phyloP scores from a whole-genome alignment of 53 echinoderm and acorn worm species.

The Paracentrotus lividus region DNA sequence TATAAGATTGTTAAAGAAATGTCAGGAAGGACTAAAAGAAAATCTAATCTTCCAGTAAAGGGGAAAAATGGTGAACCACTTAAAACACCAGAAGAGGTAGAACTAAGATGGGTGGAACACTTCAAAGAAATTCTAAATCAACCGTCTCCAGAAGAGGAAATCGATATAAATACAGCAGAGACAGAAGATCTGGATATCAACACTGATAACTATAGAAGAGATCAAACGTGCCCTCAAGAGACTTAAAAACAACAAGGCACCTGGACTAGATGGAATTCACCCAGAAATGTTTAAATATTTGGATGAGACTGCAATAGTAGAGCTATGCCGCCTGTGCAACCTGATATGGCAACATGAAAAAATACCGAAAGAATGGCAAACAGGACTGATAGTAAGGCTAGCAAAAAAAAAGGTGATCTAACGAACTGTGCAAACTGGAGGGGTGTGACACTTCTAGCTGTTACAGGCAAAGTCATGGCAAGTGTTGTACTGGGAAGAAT shows the following conservation, averaged over 20 bases:
- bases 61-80: conserved; percentile 14
- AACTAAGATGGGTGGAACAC: conserved; percentile 24
- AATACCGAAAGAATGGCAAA: background rate
- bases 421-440: background rate
- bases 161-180: background rate
- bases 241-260: conserved; percentile 38
- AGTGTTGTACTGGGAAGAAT: background rate
- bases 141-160: background rate
- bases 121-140: conserved; percentile 34
- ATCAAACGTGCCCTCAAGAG: background rate
- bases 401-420: background rate
- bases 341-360: background rate
- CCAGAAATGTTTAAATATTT: conserved; percentile 23
- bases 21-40: background rate
- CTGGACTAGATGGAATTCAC: conserved; percentile 45
- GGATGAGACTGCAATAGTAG: conserved; percentile 5
- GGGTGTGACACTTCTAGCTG: background rate
- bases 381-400: background rate
- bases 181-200: conserved; percentile 12
- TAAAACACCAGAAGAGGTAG: background rate
- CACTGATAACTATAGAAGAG: too few relatives aligned
- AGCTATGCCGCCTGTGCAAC: background rate
- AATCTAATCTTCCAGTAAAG: conserved; percentile 32
- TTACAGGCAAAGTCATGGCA: background rate
- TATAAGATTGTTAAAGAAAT: conserved; percentile 30